Percentiles rank a stretch among this genome's conserved stretches.
Evolutionary conservation across 2,113 vertebrate species (phyloP).

Genomic region (Stigmatopora nigra): DNA sequence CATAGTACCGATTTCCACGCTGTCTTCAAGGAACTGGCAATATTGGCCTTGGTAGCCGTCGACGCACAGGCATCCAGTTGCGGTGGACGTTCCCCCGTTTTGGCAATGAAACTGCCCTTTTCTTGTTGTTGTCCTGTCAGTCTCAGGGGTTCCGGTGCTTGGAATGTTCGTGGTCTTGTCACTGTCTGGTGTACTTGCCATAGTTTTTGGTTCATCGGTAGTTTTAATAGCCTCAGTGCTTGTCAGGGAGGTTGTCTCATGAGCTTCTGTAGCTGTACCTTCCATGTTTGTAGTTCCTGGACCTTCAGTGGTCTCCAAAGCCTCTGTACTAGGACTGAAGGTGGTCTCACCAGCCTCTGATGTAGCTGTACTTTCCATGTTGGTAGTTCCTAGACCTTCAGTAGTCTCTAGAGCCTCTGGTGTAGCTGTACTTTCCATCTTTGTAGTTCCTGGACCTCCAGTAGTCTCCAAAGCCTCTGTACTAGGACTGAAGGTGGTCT

Average conservation of each 20-base stretch:
- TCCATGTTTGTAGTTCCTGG: neutral
- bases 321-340: neutral
- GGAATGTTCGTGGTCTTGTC: neutral
- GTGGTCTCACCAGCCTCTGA: neutral
- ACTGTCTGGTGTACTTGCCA: neutral
- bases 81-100: constrained; percentile 16
- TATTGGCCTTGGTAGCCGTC: accelerated
- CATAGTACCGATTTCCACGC: neutral
- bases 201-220: neutral
- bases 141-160: too few species aligned
- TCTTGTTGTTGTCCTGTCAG: neutral
- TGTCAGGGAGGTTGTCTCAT: neutral
- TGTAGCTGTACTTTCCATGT: too few species aligned
- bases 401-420: neutral
- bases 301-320: neutral
- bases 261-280: neutral
- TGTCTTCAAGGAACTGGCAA: neutral
- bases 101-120: neutral
- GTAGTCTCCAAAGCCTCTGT: too few species aligned
- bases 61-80: neutral
- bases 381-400: too few species aligned
- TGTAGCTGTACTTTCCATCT: too few species aligned
- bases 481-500: too few species aligned
- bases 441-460: too few species aligned
- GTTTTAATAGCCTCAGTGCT: neutral